Evolutionary conservation across 2,888 invertebrate genomes (phyloP).

Genomic region (Atherix ibis): DNA sequence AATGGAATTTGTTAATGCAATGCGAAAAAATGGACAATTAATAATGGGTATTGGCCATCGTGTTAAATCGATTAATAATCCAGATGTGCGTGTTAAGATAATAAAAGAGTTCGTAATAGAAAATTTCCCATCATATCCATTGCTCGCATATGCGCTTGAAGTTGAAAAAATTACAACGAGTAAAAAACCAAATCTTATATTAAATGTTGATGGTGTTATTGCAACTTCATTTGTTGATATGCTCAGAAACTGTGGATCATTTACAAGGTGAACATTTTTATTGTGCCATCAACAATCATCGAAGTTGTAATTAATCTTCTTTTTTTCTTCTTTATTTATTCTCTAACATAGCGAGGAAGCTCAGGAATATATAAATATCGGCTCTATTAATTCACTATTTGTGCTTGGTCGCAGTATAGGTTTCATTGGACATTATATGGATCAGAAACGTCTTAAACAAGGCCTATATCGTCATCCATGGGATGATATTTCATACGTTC

Average conservation of each 20-base stretch:
- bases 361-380: slow-evolving; percentile 92
- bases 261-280: slow-evolving; percentile 59
- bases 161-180: slow-evolving; percentile 98
- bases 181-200: slow-evolving; percentile 98
- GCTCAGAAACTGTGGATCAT: slow-evolving; percentile 82
- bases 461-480: slow-evolving; percentile 98
- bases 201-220: slow-evolving; percentile 98
- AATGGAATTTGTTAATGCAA: slow-evolving; percentile 96
- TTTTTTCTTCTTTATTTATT: slow-evolving; percentile 1
- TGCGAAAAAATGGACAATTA: slow-evolving; percentile 90
- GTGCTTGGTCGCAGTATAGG: slow-evolving; percentile 97
- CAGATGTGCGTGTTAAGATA: slow-evolving; percentile 94
- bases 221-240: slow-evolving; percentile 96
- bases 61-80: slow-evolving; percentile 88
- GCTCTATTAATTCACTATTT: slow-evolving; percentile 95
- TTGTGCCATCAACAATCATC: not conserved
- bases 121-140: slow-evolving; percentile 83
- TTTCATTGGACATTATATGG: slow-evolving; percentile 96
- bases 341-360: slow-evolving; percentile 66
- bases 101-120: slow-evolving; percentile 90
- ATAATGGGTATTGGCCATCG: slow-evolving; percentile 99
- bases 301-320: not conserved
- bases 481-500: slow-evolving; percentile 74
- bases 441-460: slow-evolving; percentile 96
- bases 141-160: slow-evolving; percentile 90